Percentiles rank a stretch among this genome's conserved stretches.
Evolutionary conservation across 2,113 vertebrate genomes (phyloP).

Genomic region (Jacana jacana): DNA sequence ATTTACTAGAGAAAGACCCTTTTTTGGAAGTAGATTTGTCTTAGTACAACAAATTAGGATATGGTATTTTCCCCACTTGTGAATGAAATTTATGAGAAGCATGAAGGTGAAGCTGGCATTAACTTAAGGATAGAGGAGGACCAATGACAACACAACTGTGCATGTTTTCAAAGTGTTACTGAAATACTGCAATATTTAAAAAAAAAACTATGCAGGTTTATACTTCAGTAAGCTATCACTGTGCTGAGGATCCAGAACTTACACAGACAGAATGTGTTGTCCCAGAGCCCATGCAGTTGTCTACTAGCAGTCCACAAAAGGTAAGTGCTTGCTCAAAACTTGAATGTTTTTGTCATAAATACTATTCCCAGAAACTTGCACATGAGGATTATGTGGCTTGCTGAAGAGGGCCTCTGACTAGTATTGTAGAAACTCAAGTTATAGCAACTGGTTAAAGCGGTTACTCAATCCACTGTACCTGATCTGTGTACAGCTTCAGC

Average conservation of each 20-base stretch:
- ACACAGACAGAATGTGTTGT: conserved; percentile 56
- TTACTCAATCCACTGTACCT: background rate
- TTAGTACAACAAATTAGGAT: background rate
- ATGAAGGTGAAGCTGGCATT: fast-evolving
- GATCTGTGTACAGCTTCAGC: background rate
- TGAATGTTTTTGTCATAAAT: background rate
- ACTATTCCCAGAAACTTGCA: background rate
- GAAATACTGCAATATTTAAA: background rate
- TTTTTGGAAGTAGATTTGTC: background rate
- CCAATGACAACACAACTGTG: background rate
- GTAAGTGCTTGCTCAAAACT: conserved; percentile 32
- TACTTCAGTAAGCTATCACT: conserved; percentile 72
- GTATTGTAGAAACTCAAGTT: background rate
- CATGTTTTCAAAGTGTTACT: background rate
- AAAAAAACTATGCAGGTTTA: conserved; percentile 67
- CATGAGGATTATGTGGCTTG: fast-evolving
- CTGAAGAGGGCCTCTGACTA: background rate
- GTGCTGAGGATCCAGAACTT: conserved; percentile 66
- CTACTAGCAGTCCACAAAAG: conserved; percentile 70
- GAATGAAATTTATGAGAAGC: background rate
- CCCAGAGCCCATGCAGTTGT: conserved; percentile 51
- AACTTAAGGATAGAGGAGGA: background rate
- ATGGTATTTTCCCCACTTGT: fast-evolving
- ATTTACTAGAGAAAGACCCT: background rate
- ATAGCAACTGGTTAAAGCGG: background rate